Evolutionary conservation across 23 tunicate genomes (phyloP).

Genomic region (Trididemnum miniatum): DNA sequence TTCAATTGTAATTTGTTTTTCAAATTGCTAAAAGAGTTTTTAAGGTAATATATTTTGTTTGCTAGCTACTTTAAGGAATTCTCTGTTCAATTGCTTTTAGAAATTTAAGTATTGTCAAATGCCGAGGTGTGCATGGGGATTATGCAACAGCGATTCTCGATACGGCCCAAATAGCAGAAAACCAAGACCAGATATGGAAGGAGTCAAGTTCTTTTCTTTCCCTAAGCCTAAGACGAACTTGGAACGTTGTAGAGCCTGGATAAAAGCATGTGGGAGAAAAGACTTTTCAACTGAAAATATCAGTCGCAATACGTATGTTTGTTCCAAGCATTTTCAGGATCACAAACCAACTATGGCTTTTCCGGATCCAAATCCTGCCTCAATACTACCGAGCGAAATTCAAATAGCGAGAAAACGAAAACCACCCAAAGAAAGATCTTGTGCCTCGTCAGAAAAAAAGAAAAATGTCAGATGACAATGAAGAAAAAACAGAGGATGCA

Average conservation of each 20-base stretch:
- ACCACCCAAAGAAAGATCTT: not conserved
- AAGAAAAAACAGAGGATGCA: too few relatives aligned
- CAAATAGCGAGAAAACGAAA: not conserved
- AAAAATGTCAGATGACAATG: not conserved
- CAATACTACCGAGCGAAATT: not conserved
- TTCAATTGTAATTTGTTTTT: too few relatives aligned
- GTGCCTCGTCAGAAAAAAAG: not conserved
- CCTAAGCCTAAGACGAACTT: constrained; percentile 7
- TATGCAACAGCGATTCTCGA: constrained; percentile 26
- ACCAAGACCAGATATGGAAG: too few relatives aligned
- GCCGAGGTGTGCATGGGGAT: constrained; percentile 11
- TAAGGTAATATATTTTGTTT: too few relatives aligned
- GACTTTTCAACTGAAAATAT: not conserved
- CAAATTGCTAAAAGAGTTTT: too few relatives aligned
- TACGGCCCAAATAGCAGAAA: not conserved
- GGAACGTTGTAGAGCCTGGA: not conserved
- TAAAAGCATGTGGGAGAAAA: constrained; percentile 12
- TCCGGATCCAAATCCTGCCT: constrained; percentile 9
- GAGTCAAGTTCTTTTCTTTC: not conserved
- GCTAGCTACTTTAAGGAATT: too few relatives aligned
- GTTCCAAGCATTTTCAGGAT: constrained; percentile 22
- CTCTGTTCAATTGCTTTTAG: too few relatives aligned
- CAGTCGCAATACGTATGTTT: constrained; percentile 1
- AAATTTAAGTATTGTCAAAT: too few relatives aligned
- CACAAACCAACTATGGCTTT: not conserved